Evolutionary conservation across 2,113 vertebrate species (phyloP), one percentile per base, ranked within the genome.

Genomic region (Leptobrachium ailaonicum): DNA sequence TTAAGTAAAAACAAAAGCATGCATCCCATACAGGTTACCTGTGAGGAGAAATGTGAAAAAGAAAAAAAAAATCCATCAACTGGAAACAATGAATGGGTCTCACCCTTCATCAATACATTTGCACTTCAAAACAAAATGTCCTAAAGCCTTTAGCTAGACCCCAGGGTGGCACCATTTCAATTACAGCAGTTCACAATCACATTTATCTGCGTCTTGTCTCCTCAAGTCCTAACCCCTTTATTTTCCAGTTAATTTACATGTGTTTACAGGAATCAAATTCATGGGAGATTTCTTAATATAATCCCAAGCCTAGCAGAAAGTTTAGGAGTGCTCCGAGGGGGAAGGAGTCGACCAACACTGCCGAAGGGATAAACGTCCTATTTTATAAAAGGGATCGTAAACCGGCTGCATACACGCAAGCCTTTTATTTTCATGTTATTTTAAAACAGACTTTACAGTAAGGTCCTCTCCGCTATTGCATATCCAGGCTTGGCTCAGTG

Each of bases 1-100:
- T 84, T 92, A 90, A 91, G 90, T 90, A 94, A 92, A 94, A 92
- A 95, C 95, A 97, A 96, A 94, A 88, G 91, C 91, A 90, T 90
- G 88, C 87, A 88, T 86, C 76, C 83, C 84, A 92, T 90, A 92
- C 88, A 95, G 89, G 94, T 92, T 86, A 90, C 89, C 94, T 92
- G 90, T 93, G 92, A 94, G 88, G 89, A 92, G 90, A 94, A 90
- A 91, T 90, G 87, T 87, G 88, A 88, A 91, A 40, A 90, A 87
- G 81, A 85, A 86, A 8, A 50, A 89, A 89, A 91, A 90, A 88
- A 92, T 90, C 87, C 89, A 92, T 92, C 92, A 93, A 90, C 90
- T 90, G 88, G 86, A 90, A 91, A 89, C 86, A 80, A 86, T 90
- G 92, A 88, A 94, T 92, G 92, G 86, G 86, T 86, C 89, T 91